Evolutionary conservation across 2,797 vertebrate species (phyloP).

Genomic region (Gymnopithys bicolor): DNA sequence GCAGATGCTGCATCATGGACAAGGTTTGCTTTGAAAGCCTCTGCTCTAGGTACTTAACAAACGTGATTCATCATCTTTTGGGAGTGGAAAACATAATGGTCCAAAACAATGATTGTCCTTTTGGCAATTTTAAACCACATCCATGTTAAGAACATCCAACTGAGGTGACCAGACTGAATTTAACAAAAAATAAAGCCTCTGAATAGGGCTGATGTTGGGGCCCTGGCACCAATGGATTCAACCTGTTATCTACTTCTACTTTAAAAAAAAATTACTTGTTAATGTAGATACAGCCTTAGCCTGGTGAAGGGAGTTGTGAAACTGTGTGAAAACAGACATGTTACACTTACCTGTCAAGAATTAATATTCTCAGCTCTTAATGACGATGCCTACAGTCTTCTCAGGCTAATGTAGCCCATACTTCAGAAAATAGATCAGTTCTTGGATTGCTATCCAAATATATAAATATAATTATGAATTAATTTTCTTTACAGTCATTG

Average conservation of each 20-base stretch:
- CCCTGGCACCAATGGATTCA: not conserved
- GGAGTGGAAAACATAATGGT: not conserved
- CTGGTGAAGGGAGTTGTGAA: rapidly evolving
- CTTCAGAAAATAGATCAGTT: not conserved
- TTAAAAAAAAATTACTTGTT: not conserved
- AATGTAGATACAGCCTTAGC: not conserved
- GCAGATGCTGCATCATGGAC: not conserved
- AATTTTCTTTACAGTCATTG: not conserved
- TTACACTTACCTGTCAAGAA: not conserved
- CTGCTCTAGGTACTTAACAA: not conserved
- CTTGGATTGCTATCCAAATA: not conserved
- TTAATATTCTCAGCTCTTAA: not conserved
- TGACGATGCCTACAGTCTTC: not conserved
- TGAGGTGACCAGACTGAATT: not conserved
- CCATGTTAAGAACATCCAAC: not conserved
- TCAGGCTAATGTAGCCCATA: not conserved
- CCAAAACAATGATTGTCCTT: not conserved
- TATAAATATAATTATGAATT: not conserved
- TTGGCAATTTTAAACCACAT: not conserved
- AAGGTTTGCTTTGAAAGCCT: not conserved
- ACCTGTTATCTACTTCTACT: not conserved
- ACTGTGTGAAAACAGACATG: not conserved
- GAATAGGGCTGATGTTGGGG: not conserved
- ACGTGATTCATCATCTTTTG: not conserved
- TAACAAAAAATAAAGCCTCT: not conserved